Evolutionary conservation across 2,888 invertebrate species (phyloP).

Genomic region (Helicoverpa assulta): DNA sequence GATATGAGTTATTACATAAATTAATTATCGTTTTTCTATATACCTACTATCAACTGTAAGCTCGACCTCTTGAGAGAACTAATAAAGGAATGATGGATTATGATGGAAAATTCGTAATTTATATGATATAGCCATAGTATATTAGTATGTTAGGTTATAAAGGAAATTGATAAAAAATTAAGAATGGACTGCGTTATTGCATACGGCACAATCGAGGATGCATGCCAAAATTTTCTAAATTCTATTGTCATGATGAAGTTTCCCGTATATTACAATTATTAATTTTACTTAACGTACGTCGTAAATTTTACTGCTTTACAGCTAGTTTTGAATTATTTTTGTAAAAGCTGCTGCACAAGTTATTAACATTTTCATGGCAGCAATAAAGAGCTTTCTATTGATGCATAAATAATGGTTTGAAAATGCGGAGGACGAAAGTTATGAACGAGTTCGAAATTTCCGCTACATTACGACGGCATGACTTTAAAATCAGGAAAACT

Average conservation of each 20-base stretch:
- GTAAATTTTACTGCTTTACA: not conserved
- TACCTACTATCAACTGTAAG: no score
- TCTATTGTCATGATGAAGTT: not conserved
- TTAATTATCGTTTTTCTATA: no score
- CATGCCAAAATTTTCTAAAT: not conserved
- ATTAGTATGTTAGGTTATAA: no score
- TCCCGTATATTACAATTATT: not conserved
- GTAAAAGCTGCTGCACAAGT: not conserved
- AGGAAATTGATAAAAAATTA: no score
- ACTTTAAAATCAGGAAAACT: no score
- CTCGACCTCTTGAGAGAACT: no score
- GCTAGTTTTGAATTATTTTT: not conserved
- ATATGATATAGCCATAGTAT: no score
- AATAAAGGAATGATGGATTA: no score
- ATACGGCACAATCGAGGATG: not conserved
- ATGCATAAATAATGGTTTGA: not conserved
- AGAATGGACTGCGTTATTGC: no score
- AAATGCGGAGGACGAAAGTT: not conserved
- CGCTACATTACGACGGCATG: no score
- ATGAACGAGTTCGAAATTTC: no score
- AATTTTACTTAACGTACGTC: not conserved
- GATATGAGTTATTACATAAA: not conserved
- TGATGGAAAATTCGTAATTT: no score
- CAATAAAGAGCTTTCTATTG: not conserved
- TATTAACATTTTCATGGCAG: not conserved